Base-by-base conservation (phyloP, 2,113 vertebrate species). In the Helogale parvula region DNA sequence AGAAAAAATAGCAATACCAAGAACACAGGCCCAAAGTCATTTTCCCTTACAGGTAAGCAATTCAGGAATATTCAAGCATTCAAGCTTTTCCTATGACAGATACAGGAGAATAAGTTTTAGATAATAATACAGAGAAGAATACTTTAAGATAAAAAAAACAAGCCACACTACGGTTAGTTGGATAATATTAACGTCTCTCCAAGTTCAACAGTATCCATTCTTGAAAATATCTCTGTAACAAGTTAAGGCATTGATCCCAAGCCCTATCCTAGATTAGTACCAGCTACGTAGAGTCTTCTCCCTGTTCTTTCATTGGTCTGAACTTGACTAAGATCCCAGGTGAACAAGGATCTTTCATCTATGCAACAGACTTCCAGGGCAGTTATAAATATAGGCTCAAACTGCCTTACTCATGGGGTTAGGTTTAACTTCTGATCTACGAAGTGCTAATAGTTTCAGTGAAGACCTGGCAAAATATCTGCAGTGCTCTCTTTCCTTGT, bases 371-470 rank as follows among this genome's bases (percentile, higher is more conserved):
- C 71, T 87, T 76, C 96, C 93, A 95, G 83, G 63, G 76, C 68
- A 90, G 95, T 95, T 96, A 82, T 90, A 97, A 97, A 72, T 31
- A 96, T 12, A 90, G 29, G 92, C 96, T 98, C 50, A 1, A 95
- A 94, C 94, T 92, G 79, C 88, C 79, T 89, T 38, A n/a, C 82
- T 71, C 3, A 29, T 17, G 83, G 74, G 74, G 9, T 86, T 45
- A 90, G 76, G 72, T 97, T 82, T 98, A 96, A 90, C 87, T 69
- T 79, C 38, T 88, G 66, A 47, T 14, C 80, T 54, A 52, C 27
- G 29, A 96, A 68, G 86, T 98, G 83, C 94, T 96, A 95, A 98
- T 93, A 90, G 82, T 2, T 74, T 81, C 86, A 21, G 47, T 3
- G 72, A 91, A 45, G 17, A 85, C 66, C 60, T 77, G 35, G 95